A percentile compares a stretch with the other conserved stretches of the same genome.
Evolutionary conservation across 2,797 vertebrate genomes (phyloP).

Genomic region (Cyclura pinguis): DNA sequence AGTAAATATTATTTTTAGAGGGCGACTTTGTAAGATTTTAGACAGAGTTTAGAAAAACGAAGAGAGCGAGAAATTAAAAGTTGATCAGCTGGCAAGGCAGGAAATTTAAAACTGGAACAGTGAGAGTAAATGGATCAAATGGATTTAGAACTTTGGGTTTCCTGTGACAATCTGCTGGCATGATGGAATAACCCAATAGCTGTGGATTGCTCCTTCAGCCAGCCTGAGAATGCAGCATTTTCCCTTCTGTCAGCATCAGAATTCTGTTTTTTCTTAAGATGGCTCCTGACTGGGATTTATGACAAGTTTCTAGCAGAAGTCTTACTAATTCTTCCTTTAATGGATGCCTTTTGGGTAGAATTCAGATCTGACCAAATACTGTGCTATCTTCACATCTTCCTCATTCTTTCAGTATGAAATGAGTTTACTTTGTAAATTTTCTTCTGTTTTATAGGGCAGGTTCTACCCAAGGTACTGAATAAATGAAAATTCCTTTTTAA

Average conservation of each 20-base stretch:
- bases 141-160: too few species aligned
- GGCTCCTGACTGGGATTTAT: conserved; percentile 77
- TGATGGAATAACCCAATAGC: too few species aligned
- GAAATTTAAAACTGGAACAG: too few species aligned
- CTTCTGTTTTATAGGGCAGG: not conserved
- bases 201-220: too few species aligned
- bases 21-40: too few species aligned
- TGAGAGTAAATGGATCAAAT: too few species aligned
- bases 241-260: conserved; percentile 66
- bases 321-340: conserved; percentile 63
- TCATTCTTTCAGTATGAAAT: conserved; percentile 43
- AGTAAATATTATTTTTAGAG: too few species aligned
- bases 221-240: conserved; percentile 55
- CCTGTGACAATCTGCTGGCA: too few species aligned
- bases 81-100: too few species aligned
- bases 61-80: too few species aligned
- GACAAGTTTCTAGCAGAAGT: conserved; percentile 64
- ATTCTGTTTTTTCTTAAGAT: conserved; percentile 69
- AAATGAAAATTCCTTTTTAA: not conserved
- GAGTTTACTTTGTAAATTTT: not conserved
- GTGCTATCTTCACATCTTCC: conserved; percentile 38
- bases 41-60: too few species aligned
- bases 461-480: not conserved
- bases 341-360: conserved; percentile 67
- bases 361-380: conserved; percentile 22